Base-by-base conservation (phyloP, 2,888 invertebrate genomes). In the Cremastobaeus sp. region DNA sequence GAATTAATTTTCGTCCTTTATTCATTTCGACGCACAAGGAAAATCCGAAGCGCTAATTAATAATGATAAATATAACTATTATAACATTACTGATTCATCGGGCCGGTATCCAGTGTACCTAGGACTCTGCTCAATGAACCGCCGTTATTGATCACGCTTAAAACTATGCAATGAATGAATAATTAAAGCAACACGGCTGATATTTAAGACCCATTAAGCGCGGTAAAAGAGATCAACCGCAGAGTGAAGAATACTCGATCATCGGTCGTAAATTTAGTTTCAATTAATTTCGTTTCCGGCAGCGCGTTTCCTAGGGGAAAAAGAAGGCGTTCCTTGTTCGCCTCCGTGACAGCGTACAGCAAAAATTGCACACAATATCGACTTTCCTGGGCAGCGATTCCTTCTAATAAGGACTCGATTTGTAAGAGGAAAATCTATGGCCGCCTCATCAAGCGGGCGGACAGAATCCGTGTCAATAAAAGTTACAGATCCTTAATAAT, bases 131-230 rank as follows among this genome's bases (percentile, higher is more conserved):
- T 37, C 34, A 50, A 62, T 62, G 43, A 62, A 50, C 50, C 21
- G 47, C 17, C 45, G 18, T 11, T 9, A 47, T 59, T 21, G 25
- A 48, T 48, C 48, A 11, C 21, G 17, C 18, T 8, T 54, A 18
- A 41, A 45, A 64, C 45, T 54, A 64, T 54, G 48, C 54, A 18
- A 25, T 20, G 28, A 45, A 54, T 64, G 54, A 64, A 64, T 64
- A 64, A 55, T 55, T 45, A 39, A 55, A 55, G 0, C 43, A 12
- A 12, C 41, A 32, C 15, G 47, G 20, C 4, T 32, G 18, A 39
- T 66, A 55, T 66, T 48, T 66, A 65, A 21, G 32, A 47, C 39
- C 39, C 48, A 45, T 64, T 64, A 50, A n/a, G n/a, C n/a, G n/a
- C 25, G 9, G 5, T 1, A 48, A 48, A 20, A 32, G 14, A 15